These are phyloP conservation scores for Zaprionus inermis DNA, from an alignment of 1,140 invertebrate genomes.

Conservation along the genomic window DNA sequence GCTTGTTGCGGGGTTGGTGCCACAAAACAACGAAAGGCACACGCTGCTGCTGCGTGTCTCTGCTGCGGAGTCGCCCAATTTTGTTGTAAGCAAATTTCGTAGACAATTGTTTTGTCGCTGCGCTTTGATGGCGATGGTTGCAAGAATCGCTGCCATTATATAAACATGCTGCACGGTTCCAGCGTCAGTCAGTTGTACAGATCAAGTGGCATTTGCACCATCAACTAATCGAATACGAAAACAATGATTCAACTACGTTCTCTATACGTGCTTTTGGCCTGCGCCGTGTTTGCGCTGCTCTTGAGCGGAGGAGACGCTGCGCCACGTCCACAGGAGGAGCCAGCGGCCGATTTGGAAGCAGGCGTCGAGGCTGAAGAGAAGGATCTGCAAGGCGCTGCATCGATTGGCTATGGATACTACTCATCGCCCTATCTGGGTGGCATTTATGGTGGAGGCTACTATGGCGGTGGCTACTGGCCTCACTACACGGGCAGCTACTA, in stretches of 20 bases:
- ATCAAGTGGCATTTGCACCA: constrained; percentile 70
- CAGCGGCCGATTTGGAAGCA: constrained; percentile 55
- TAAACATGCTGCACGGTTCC: constrained; percentile 58
- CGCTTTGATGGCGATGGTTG: constrained; percentile 76
- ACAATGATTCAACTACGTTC: constrained; percentile 54
- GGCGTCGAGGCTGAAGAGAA: constrained; percentile 68
- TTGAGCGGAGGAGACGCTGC: constrained; percentile 37
- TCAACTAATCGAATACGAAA: constrained; percentile 21
- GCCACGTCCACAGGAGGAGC: constrained; percentile 64
- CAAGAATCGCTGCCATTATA: constrained; percentile 76
- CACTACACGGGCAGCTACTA: constrained; percentile 65
- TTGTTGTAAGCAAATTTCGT: constrained; percentile 59
- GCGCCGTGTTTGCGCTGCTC: constrained; percentile 51
- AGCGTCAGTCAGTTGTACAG: constrained; percentile 72
- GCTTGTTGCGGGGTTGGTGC: not conserved
- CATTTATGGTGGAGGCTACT: constrained; percentile 63
- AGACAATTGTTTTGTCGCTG: constrained; percentile 82
- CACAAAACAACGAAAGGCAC: constrained; percentile 28
- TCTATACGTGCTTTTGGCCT: constrained; percentile 56
- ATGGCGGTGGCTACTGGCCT: constrained; percentile 59
- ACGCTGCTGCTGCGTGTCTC: constrained; percentile 60
- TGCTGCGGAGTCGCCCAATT: constrained; percentile 61
- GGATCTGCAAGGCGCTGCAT: constrained; percentile 73
- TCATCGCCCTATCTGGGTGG: constrained; percentile 69
- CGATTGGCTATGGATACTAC: constrained; percentile 76